Base-by-base conservation (phyloP, 2,797 vertebrate species). In the Schizothorax lantsangensis region DNA sequence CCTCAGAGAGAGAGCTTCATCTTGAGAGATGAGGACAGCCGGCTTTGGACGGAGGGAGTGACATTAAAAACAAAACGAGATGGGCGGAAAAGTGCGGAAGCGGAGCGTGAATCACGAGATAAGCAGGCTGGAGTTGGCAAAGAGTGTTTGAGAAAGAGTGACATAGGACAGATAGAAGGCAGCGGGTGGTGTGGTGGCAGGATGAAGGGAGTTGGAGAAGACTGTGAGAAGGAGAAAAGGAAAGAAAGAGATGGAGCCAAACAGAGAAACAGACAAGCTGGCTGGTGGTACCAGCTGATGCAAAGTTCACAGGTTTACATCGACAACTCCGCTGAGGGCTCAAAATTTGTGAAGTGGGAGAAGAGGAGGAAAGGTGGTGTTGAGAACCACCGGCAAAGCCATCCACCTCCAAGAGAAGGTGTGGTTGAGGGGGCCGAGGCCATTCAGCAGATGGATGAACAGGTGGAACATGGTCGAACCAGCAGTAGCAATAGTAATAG, bases 221-320 rank as follows among this genome's bases (percentile, higher is more conserved):
- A 79, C 7, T 74, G 79, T 92, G 89, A 91, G 90, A 89, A 7
- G 90, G 83, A 84, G 81, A 92, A 47, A 78, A 85, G 83, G 87
- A 88, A n/a, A 74, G 84, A 21, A 87, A 90, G 54, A 88, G 75
- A 91, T 1, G 93, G 92, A n/a, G 94, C 94, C 6, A 94, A 91
- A 86, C 93, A 93, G 87, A 95, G 95, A 38, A 97, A 96, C 87
- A 94, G 94, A 33, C 97, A 99, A 93, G 96, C 97, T 0, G 97
- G 97, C 52, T 99, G 98, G 98, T 99, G 98, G 98, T 98, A 97
- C 93, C 98, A 99, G 93, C 97, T 99, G 64, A 99, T 98, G 98
- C 98, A 98, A 94, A 99, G 97, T 89, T 99, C 98, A 43, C 98
- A 99, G 94, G 97, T 99, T 89, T 99, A 99, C 93, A 98, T 99